Evolutionary conservation across 1,140 invertebrate genomes (phyloP).

Genomic region (Spodoptera frugiperda): DNA sequence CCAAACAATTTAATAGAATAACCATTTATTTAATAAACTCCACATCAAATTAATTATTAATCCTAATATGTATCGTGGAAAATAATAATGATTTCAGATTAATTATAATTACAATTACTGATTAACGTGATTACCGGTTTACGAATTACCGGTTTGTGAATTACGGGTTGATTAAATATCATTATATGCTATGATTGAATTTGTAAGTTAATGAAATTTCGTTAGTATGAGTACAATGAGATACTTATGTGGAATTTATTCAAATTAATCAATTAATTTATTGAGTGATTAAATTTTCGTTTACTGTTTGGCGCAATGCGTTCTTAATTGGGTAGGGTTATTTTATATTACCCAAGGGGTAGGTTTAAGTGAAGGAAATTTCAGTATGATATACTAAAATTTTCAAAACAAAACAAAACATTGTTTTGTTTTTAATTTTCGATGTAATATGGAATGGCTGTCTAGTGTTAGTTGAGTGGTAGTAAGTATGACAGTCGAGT

Average conservation of each 20-base stretch:
- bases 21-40: too few species aligned
- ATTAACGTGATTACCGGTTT: neutral
- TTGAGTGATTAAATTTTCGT: neutral
- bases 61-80: neutral
- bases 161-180: neutral
- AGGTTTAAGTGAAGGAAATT: neutral
- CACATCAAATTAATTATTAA: too few species aligned
- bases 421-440: neutral
- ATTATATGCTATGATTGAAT: neutral
- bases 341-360: too few species aligned
- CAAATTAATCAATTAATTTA: slow-evolving; percentile 16
- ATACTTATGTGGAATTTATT: neutral
- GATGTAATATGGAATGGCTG: too few species aligned
- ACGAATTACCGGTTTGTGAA: too few species aligned
- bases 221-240: slow-evolving; percentile 17
- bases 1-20: too few species aligned
- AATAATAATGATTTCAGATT: neutral
- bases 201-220: slow-evolving; percentile 17
- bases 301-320: neutral
- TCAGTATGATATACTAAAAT: too few species aligned
- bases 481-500: too few species aligned
- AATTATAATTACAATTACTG: neutral
- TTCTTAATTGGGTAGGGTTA: too few species aligned
- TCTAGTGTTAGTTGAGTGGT: too few species aligned
- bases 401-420: too few species aligned